These are phyloP conservation scores for Bombus polaris DNA, from an alignment of 1,140 invertebrate species.

Conservation along the genomic window DNA sequence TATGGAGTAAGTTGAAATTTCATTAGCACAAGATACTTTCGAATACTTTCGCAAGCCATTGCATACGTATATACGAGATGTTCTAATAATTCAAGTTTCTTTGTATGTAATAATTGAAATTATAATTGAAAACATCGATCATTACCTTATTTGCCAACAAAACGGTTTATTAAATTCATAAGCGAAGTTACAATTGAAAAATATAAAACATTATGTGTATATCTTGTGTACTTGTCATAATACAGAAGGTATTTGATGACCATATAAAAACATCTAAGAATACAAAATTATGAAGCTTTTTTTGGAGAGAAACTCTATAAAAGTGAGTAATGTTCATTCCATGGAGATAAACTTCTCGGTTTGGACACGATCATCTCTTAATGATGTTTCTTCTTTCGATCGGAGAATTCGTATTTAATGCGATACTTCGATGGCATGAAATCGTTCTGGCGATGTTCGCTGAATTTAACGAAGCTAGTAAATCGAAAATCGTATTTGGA, in stretches of 20 bases:
- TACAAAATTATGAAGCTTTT: no score
- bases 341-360: slow-evolving; percentile 37
- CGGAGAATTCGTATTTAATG: neutral
- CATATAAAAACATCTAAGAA: no score
- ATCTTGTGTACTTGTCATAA: no score
- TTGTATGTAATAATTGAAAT: no score
- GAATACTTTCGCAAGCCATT: no score
- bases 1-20: no score
- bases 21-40: no score
- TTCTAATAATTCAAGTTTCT: neutral
- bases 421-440: neutral
- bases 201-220: no score
- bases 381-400: slow-evolving; percentile 2
- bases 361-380: slow-evolving; percentile 36
- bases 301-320: neutral
- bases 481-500: slow-evolving; percentile 53
- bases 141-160: neutral
- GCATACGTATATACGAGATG: no score
- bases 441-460: slow-evolving; percentile 3
- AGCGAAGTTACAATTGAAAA: neutral
- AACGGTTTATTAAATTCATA: neutral
- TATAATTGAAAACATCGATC: neutral
- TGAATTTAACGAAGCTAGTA: slow-evolving; percentile 4
- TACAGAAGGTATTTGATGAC: no score
- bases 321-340: slow-evolving; percentile 11